Conservation (phyloP, 2,888 invertebrate genomes). For the Electrophaes corylata region DNA sequence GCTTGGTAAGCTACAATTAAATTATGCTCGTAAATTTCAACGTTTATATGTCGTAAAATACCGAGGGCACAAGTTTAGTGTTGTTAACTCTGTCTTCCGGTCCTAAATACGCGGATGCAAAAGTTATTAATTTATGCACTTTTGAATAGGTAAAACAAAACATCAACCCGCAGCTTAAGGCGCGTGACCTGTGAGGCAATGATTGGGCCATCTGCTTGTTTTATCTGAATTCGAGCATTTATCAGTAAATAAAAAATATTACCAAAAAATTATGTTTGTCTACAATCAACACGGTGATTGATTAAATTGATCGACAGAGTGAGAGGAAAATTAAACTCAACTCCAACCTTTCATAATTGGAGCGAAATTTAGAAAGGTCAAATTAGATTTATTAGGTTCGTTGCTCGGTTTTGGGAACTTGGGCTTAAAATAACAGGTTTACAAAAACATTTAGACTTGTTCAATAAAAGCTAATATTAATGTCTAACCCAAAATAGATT, state of each 20-base stretch:
- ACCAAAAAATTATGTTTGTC: not conserved
- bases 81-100: no score
- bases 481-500: not conserved
- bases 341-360: conserved; percentile 2
- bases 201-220: no score
- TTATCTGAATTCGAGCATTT: not conserved
- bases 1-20: conserved; percentile 71
- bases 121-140: no score
- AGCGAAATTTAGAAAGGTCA: not conserved
- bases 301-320: conserved; percentile 2
- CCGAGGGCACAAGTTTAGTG: no score
- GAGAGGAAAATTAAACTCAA: not conserved
- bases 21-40: not conserved
- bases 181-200: no score
- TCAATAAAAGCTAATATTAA: not conserved
- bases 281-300: not conserved
- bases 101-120: no score
- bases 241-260: not conserved
- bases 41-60: no score
- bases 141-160: no score
- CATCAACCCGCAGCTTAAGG: no score
- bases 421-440: conserved; percentile 1
- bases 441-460: not conserved
- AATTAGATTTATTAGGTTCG: conserved; percentile 6
- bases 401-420: conserved; percentile 2